phyloP scores from a whole-genome alignment of 53 echinoderm and acorn worm species.

The Antedon mediterranea region DNA sequence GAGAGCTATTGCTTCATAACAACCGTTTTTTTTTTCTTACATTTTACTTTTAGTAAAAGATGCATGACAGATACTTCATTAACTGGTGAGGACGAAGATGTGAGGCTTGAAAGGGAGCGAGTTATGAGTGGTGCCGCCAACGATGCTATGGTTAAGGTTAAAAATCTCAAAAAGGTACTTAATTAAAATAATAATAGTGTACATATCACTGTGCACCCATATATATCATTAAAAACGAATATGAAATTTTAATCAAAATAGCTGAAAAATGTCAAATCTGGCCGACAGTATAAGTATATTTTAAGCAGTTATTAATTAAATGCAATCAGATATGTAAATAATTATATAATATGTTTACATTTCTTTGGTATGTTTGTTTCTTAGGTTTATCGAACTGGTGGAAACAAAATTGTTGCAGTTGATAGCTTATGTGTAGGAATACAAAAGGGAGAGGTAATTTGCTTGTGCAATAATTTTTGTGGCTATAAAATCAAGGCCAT shows the following conservation, averaged over 20 bases:
- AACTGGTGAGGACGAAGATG: conserved; percentile 33
- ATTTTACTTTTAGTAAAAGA: not conserved
- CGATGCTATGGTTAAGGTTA: conserved; percentile 21
- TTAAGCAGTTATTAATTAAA: too few relatives aligned
- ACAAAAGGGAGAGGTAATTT: conserved; percentile 47
- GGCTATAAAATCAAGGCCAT: too few relatives aligned
- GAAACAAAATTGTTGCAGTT: conserved; percentile 29
- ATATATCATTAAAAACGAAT: too few relatives aligned
- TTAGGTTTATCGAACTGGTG: conserved; percentile 28
- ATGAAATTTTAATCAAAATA: too few relatives aligned
- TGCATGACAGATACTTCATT: not conserved
- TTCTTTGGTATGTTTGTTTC: not conserved
- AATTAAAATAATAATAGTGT: too few relatives aligned
- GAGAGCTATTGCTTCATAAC: too few relatives aligned
- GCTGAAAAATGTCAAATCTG: not conserved
- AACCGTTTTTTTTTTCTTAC: too few relatives aligned
- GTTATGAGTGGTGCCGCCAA: conserved; percentile 13
- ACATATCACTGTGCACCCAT: too few relatives aligned
- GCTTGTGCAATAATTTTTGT: too few relatives aligned
- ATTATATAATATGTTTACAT: too few relatives aligned
- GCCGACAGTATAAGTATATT: too few relatives aligned
- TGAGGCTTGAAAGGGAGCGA: conserved; percentile 23
- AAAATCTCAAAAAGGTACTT: conserved; percentile 34
- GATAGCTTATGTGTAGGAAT: conserved; percentile 35
- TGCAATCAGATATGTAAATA: too few relatives aligned